These are phyloP conservation scores for Dione juno DNA, from an alignment of 2,888 invertebrate species.

Conservation along the genomic window DNA sequence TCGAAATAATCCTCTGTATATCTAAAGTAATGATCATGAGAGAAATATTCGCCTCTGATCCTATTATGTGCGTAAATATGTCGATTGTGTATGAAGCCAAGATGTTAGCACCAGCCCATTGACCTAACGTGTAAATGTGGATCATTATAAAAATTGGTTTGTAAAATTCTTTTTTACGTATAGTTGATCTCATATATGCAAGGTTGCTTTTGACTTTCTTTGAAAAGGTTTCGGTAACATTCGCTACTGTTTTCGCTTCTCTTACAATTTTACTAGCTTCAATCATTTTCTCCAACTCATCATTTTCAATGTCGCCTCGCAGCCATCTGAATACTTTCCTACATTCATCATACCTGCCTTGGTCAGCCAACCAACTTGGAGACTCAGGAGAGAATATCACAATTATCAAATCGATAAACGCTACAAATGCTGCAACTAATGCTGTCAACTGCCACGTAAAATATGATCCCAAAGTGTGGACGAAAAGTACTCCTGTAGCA, in stretches of 20 bases:
- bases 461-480: constrained; percentile 85
- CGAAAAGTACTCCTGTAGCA: constrained; percentile 82
- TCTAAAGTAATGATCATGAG: constrained; percentile 65
- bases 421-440: constrained; percentile 70
- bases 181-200: constrained; percentile 54
- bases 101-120: constrained; percentile 68
- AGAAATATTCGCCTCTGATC: constrained; percentile 56
- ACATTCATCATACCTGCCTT: constrained; percentile 80
- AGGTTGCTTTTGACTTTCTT: constrained; percentile 53
- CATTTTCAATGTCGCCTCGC: constrained; percentile 74
- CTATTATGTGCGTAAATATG: constrained; percentile 63
- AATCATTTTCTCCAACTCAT: constrained; percentile 63
- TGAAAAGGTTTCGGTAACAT: constrained; percentile 50
- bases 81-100: constrained; percentile 63
- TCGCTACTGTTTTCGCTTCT: constrained; percentile 54
- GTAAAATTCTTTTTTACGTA: constrained; percentile 62
- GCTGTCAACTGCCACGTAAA: constrained; percentile 82
- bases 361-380: constrained; percentile 85
- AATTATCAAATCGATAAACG: constrained; percentile 70
- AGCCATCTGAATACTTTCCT: constrained; percentile 81
- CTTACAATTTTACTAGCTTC: constrained; percentile 57
- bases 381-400: constrained; percentile 82
- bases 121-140: constrained; percentile 62
- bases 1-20: constrained; percentile 65
- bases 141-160: constrained; percentile 68